Evolutionary conservation across 2,888 invertebrate genomes (phyloP).

Genomic region (Geotrupes spiniger): DNA sequence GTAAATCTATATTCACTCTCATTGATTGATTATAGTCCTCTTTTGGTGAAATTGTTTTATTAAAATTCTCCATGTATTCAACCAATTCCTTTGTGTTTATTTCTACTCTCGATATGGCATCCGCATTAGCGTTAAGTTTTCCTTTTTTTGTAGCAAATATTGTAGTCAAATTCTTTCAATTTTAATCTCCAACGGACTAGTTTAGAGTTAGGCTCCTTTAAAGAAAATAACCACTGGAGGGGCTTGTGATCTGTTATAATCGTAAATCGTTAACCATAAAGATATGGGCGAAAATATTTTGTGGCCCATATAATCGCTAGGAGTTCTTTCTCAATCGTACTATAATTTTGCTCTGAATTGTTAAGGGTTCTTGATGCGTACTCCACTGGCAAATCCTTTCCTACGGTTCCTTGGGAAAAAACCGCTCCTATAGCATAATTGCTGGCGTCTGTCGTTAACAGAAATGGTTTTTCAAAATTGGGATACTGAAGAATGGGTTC

Average conservation of each 20-base stretch:
- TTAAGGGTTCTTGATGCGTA: too few species aligned
- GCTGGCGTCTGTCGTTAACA: too few species aligned
- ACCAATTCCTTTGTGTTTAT: background rate
- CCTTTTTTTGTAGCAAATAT: conserved; percentile 14
- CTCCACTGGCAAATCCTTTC: too few species aligned
- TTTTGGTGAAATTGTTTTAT: too few species aligned
- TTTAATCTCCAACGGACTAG: conserved; percentile 6
- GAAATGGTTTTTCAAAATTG: conserved; percentile 17
- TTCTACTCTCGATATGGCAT: conserved; percentile 10
- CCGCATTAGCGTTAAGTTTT: conserved; percentile 11
- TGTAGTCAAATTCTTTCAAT: conserved; percentile 12
- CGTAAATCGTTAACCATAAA: conserved; percentile 4
- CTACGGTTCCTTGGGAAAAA: too few species aligned
- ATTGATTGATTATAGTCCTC: too few species aligned
- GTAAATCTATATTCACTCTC: too few species aligned
- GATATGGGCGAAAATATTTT: conserved; percentile 11
- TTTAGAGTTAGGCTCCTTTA: conserved; percentile 12
- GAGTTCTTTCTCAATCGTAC: too few species aligned
- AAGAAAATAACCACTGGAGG: conserved; percentile 8
- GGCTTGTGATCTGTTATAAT: conserved; percentile 14
- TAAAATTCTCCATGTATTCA: too few species aligned
- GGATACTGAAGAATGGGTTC: conserved; percentile 17
- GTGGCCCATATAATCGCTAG: conserved; percentile 9
- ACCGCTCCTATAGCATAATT: too few species aligned
- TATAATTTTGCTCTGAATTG: too few species aligned